Evolutionary conservation across 2,888 invertebrate species (phyloP).

Genomic region (Zele albiditarsus): DNA sequence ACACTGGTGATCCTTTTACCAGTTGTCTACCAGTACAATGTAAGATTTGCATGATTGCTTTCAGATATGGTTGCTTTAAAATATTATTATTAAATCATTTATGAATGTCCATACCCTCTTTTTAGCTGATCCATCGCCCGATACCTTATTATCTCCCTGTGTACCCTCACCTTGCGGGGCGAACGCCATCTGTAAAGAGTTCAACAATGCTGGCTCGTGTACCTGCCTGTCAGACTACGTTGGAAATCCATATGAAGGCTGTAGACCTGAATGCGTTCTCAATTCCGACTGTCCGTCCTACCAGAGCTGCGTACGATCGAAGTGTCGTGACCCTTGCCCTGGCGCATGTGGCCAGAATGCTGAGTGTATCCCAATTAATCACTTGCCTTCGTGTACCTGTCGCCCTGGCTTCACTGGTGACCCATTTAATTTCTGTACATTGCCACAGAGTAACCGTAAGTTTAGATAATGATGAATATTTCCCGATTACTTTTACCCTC

Average conservation of each 20-base stretch:
- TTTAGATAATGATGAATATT: constrained; percentile 16
- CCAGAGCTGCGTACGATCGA: constrained; percentile 82
- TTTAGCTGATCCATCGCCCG: constrained; percentile 34
- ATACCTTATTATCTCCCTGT: constrained; percentile 73
- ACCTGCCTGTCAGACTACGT: constrained; percentile 77
- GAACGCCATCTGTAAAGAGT: constrained; percentile 77
- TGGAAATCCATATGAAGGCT: constrained; percentile 80
- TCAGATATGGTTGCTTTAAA: too few species aligned
- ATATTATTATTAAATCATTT: neutral
- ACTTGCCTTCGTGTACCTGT: constrained; percentile 72
- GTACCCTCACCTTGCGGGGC: constrained; percentile 80
- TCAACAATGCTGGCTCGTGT: constrained; percentile 75
- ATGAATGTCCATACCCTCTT: constrained; percentile 15
- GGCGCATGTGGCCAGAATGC: constrained; percentile 78
- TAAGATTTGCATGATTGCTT: constrained; percentile 68
- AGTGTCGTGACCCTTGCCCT: constrained; percentile 83
- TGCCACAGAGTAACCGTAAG: constrained; percentile 43
- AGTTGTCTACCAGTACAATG: constrained; percentile 77
- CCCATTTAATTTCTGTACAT: constrained; percentile 56
- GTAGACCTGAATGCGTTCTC: constrained; percentile 86
- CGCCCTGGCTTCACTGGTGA: constrained; percentile 64
- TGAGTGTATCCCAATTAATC: constrained; percentile 72
- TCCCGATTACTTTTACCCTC: neutral
- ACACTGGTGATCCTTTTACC: constrained; percentile 77
- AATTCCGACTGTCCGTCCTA: constrained; percentile 85